These are phyloP conservation scores for Taxidea taxus DNA, from an alignment of 2,113 vertebrate genomes.

Conservation along the genomic window DNA sequence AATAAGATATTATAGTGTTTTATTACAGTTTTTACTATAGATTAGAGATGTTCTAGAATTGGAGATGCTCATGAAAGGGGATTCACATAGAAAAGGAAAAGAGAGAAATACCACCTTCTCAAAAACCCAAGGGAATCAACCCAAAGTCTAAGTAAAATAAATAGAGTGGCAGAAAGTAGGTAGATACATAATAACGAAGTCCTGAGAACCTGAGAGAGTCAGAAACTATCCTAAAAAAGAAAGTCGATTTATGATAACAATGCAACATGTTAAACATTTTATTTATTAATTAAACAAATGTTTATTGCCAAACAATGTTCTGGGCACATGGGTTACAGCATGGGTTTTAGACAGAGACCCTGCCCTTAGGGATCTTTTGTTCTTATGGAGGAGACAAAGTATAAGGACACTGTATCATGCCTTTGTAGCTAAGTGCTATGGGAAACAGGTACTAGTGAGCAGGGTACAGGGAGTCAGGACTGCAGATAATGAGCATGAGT, in stretches of 20 bases:
- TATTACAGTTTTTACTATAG: constrained; percentile 14
- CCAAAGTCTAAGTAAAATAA: not conserved
- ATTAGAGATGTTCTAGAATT: not conserved
- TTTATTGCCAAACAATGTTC: not conserved
- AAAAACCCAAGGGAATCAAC: constrained; percentile 12
- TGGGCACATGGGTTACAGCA: not conserved
- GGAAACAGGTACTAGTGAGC: not conserved
- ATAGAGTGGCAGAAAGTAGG: not conserved
- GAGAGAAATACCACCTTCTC: not conserved
- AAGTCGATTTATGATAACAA: not conserved
- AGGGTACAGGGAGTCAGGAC: not conserved
- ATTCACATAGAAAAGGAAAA: constrained; percentile 36
- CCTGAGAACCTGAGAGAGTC: not conserved
- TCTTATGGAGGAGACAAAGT: not conserved
- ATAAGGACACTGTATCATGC: accelerated
- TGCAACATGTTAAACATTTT: not conserved
- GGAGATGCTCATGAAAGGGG: not conserved
- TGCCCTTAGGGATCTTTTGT: not conserved
- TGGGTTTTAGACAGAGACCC: not conserved
- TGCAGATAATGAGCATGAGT: not conserved
- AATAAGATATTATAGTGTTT: not conserved
- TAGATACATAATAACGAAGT: not conserved
- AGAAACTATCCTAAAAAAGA: not conserved
- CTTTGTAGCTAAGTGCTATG: not conserved
- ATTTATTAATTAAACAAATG: not conserved